Evolutionary conservation across 2,888 invertebrate species (phyloP), one percentile per base, ranked within the genome.

Genomic region (Agrotis exclamationis): DNA sequence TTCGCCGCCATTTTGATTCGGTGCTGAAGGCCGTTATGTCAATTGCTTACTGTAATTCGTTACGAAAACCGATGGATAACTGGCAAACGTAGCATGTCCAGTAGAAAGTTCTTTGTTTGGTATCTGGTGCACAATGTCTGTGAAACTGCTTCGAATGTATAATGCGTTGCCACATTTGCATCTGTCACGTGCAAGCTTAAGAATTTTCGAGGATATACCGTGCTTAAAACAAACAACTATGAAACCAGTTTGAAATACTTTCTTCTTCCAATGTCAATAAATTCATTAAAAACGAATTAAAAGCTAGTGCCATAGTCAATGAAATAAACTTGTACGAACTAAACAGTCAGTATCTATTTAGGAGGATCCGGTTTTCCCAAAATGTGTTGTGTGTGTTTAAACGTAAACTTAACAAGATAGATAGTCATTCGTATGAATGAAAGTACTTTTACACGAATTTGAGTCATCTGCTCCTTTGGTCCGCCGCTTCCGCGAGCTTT

Each of bases 21-120:
- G 58, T 67, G 69, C 78, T 79, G 85, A 87, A 90, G 88, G 90
- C 81, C 87, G 86, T 84, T 80, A 85, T 80, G 82, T 84, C 85
- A 76, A 80, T 76, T 78, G 79, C 76, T 82, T 65, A 65, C 70
- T 73, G 77, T 82, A 79, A 83, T 85, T 85, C 76, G 78, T 74
- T 78, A 82, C 81, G 78, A 80, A 83, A 70, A 71, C 71, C 73
- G 65, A 67, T 82, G 75, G 76, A 85, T 77, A 76, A 80, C 68
- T 70, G 16, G 44, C 71, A 77, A 86, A 85, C 82, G 74, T 84
- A 76, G 74, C 84, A 83, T 84, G 79, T 76, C 86, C 79, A 86
- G 76, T 85, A 85, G 89, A 89, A 87, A 88, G 88, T 82, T 67
- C 71, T 73, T 82, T 79, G 83, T 85, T 66, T 69, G 64, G 72